phyloP scores from a whole-genome alignment of 2,888 invertebrate genomes.

The Volucella zonaria region DNA sequence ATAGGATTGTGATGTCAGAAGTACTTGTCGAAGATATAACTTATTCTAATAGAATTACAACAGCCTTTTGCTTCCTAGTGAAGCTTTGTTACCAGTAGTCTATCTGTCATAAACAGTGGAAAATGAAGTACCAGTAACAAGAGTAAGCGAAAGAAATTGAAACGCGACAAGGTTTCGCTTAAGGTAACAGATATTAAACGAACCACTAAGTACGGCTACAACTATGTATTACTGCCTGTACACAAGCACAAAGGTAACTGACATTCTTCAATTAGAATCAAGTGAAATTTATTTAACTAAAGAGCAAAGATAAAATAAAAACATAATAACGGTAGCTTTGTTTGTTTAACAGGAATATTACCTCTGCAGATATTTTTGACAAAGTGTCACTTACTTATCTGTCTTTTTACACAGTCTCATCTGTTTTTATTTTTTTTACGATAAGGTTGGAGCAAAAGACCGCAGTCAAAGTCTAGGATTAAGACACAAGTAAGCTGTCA shows the following conservation, averaged over 20 bases:
- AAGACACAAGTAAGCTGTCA: too few relatives aligned
- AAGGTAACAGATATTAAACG: constrained; percentile 62
- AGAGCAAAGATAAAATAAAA: background rate
- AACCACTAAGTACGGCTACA: background rate
- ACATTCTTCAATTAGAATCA: constrained; percentile 37
- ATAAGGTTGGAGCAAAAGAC: too few relatives aligned
- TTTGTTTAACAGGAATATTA: too few relatives aligned
- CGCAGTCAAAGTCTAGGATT: too few relatives aligned
- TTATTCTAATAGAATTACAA: constrained; percentile 69
- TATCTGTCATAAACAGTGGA: background rate
- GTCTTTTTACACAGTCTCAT: too few relatives aligned
- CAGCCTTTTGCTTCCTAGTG: constrained; percentile 63
- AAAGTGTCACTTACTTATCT: too few relatives aligned
- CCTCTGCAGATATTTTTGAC: too few relatives aligned
- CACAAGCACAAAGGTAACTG: constrained; percentile 26
- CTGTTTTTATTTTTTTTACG: too few relatives aligned
- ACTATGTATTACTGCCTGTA: background rate
- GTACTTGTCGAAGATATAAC: constrained; percentile 51
- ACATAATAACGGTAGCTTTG: too few relatives aligned
- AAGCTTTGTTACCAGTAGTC: constrained; percentile 43
- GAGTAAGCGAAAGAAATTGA: constrained; percentile 61
- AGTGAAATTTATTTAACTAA: constrained; percentile 2
- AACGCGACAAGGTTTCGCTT: constrained; percentile 69
- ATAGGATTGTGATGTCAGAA: constrained; percentile 57
- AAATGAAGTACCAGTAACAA: constrained; percentile 13